These are phyloP conservation scores for Platichthys stellatus DNA, from an alignment of 2,113 vertebrate species.

Conservation along the genomic window DNA sequence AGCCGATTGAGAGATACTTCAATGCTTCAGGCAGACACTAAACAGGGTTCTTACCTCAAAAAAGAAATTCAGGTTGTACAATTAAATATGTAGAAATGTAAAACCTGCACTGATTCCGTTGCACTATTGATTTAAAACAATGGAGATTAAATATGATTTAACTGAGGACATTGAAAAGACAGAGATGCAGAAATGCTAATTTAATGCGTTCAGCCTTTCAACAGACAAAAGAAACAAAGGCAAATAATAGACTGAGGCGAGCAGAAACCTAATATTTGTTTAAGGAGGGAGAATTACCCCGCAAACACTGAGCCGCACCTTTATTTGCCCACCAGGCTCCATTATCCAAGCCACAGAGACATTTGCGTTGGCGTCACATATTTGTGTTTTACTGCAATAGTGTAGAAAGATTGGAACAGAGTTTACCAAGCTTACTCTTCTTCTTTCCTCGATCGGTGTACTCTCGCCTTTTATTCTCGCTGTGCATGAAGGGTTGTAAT, in stretches of 20 bases:
- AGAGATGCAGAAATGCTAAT: constrained; percentile 18
- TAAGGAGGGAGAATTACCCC: constrained; percentile 81
- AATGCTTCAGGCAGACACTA: not conserved
- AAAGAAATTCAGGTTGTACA: not conserved
- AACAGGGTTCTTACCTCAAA: not conserved
- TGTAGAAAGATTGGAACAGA: constrained; percentile 1
- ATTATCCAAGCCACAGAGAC: constrained; percentile 63
- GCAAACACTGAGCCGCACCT: constrained; percentile 80
- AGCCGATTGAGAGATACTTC: not conserved
- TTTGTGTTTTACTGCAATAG: constrained; percentile 24
- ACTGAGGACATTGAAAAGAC: not conserved
- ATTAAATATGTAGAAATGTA: no score
- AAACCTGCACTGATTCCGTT: no score
- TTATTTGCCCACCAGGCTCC: constrained; percentile 74
- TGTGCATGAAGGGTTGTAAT: constrained; percentile 41
- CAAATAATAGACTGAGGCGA: constrained; percentile 61
- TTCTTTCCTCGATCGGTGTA: constrained; percentile 33
- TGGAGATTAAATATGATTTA: not conserved
- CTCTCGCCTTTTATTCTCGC: constrained; percentile 29
- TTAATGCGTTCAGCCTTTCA: constrained; percentile 43
- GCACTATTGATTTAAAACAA: no score
- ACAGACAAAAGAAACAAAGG: constrained; percentile 52
- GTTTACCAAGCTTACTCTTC: constrained; percentile 16
- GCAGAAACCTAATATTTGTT: constrained; percentile 76
- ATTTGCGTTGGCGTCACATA: constrained; percentile 27